Evolutionary conservation across 2,113 vertebrate species (phyloP), one percentile per base, ranked within the genome.

Genomic region (Ceyx margarethae): DNA sequence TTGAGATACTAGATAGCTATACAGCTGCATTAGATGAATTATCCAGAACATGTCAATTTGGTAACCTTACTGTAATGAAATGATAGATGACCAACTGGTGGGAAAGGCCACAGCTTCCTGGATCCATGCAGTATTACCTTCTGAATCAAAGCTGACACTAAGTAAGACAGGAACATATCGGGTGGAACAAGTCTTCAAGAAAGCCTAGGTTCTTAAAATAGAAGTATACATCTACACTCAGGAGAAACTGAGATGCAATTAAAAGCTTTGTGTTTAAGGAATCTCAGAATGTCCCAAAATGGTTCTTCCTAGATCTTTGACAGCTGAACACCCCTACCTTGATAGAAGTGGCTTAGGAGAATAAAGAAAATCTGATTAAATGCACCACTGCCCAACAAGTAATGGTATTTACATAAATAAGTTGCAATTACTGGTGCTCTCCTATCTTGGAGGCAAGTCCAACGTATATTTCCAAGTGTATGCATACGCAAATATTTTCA

Each of bases 71-170:
- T 80, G 83, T 95, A 94, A 96, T 91, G 80, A 61, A 90, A 95
- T 96, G 94, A 97, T 93, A 91, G 81, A 97, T 95, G 87, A 64
- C 74, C 86, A 85, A 15, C 43, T 81, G 68, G 68, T 53, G 67
- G 53, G 90, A 90, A 92, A 94, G 87, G 81, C 50, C 87, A 83
- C 4, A 7, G 82, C 68, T 72, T 74, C 53, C 53, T 28, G 57
- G 81, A 81, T 37, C 73, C 46, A 50, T 35, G 83, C 81, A 74
- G 65, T n/a, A 91, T 56, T 86, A 58, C 45, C 50, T 56, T 86
- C 89, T 56, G 93, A 96, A 93, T 85, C 57, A 54, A 89, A 85
- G 61, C 33, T 84, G 87, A 91, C 87, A 81, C 62, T 15, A 40
- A 91, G 45, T 33, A 42, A 91, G 80, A 78, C 88, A 85, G 71